Evolutionary conservation across 2,888 invertebrate species (phyloP).

Genomic region (Nebria salina): DNA sequence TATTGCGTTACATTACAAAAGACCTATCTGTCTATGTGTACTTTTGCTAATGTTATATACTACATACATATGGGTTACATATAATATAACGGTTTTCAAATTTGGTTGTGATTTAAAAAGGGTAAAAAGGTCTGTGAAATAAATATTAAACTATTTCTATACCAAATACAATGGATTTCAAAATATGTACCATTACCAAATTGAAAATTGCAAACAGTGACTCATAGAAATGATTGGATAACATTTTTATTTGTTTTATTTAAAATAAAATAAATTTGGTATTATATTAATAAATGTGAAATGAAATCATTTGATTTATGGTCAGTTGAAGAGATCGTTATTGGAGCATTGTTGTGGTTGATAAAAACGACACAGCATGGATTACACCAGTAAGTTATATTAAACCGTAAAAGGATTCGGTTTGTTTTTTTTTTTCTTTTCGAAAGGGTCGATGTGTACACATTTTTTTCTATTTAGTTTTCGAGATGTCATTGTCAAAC

Average conservation of each 20-base stretch:
- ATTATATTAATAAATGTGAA: too few relatives aligned
- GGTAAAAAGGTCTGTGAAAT: background rate
- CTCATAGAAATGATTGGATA: too few relatives aligned
- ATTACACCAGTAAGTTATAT: conserved; percentile 60
- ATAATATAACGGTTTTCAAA: background rate
- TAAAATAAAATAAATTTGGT: too few relatives aligned
- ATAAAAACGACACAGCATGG: conserved; percentile 52
- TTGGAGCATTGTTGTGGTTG: background rate
- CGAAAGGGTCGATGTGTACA: conserved; percentile 36
- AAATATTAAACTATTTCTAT: conserved; percentile 2
- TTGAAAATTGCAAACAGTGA: too few relatives aligned
- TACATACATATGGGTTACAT: background rate
- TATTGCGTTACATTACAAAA: background rate
- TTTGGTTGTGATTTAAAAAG: background rate
- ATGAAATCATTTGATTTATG: background rate
- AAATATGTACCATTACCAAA: background rate
- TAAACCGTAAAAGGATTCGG: conserved; percentile 50
- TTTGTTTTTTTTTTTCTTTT: background rate
- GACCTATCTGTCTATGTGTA: conserved; percentile 52
- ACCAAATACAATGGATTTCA: conserved; percentile 2
- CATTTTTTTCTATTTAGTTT: conserved; percentile 56
- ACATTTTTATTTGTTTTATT: too few relatives aligned
- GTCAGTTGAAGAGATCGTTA: background rate
- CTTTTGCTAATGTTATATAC: conserved; percentile 36
- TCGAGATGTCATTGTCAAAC: conserved; percentile 60